Evolutionary conservation across 2,888 invertebrate genomes (phyloP), one percentile per base, ranked within the genome.

Genomic region (Stomorhina lunata): DNA sequence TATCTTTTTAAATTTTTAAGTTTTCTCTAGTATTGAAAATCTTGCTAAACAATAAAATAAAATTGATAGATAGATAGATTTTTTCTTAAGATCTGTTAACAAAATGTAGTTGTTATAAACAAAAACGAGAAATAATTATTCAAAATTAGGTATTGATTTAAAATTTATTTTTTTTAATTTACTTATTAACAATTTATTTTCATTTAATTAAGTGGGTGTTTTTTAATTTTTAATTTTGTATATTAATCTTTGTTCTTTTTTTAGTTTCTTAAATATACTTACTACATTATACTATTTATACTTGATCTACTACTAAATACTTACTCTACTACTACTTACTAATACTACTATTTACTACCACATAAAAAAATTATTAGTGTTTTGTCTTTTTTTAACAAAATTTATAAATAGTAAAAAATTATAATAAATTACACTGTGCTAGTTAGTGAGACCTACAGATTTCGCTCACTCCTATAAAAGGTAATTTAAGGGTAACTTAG

Each of bases 261-360:
- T 53, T 25, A 25, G 15, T 71, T 45, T 20, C 4, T 20, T 75
- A 27, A 55, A 68, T 72, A 81, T 61, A 69, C n/a, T n/a, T n/a
- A n/a, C 57, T 65, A 82, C 68, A 79, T 65, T 63, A 78, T 68
- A 71, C 78, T 73, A 45, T 55, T 63, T 55, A 63, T 68, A 78
- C 57, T 68, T 66, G 65, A 43, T 72, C 57, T 48, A 77, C 69
- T 53, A 59, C 61, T 68, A 59, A n/a, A 29, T 34, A 55, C 73
- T 59, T 50, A 59, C 59, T 68, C 34, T 76, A 75, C 65, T 37
- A 71, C 48, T 78, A 69, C 53, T 61, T 72, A 37, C 27, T 69
- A 27, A 34, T 50, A 71, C 59, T 59, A 27, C 27, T 61, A 59
- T 72, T 72, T 50, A 72, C 61, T 72, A 61, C 27, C 20, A 29